Evolutionary conservation across 37 sponge, comb jelly and placozoan species (phyloP).

Genomic region (Ephydatia muelleri): DNA sequence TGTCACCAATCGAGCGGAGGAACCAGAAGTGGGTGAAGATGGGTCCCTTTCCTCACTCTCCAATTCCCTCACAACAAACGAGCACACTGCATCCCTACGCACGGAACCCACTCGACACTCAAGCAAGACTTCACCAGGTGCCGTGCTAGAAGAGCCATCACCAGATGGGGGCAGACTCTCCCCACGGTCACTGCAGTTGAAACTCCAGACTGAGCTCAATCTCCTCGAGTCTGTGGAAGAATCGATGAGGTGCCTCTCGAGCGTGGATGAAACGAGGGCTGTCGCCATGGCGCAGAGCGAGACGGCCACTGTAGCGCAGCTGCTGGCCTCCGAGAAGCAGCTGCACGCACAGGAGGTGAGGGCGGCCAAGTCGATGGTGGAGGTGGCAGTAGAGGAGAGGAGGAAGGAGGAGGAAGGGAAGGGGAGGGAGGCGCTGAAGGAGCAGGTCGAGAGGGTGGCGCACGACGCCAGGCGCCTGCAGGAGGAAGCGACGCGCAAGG

Average conservation of each 20-base stretch:
- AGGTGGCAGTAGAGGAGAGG: background rate
- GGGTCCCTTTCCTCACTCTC: background rate
- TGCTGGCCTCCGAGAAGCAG: constrained; percentile 49
- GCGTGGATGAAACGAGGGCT: constrained; percentile 50
- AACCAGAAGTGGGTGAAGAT: background rate
- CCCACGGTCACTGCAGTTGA: constrained; percentile 63
- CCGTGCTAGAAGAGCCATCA: background rate
- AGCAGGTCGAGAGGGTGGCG: constrained; percentile 14
- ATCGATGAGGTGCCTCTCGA: constrained; percentile 43
- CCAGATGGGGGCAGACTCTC: constrained; percentile 43
- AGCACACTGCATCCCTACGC: background rate
- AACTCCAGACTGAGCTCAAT: constrained; percentile 63
- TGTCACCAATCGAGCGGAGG: background rate
- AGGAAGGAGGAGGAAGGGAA: constrained; percentile 3
- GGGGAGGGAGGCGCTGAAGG: constrained; percentile 7
- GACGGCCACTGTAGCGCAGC: constrained; percentile 56
- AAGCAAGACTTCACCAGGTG: background rate
- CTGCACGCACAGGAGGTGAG: constrained; percentile 20
- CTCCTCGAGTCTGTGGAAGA: constrained; percentile 67
- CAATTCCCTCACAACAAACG: background rate
- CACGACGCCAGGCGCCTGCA: background rate
- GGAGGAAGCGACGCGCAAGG: background rate
- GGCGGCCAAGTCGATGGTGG: constrained; percentile 12
- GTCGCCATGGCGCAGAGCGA: constrained; percentile 66
- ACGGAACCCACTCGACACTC: background rate